Percentiles rank a stretch among this genome's conserved stretches.
These are phyloP conservation scores for Eulemur macaco DNA, from an alignment of 2,113 vertebrate species.

Conservation along the genomic window DNA sequence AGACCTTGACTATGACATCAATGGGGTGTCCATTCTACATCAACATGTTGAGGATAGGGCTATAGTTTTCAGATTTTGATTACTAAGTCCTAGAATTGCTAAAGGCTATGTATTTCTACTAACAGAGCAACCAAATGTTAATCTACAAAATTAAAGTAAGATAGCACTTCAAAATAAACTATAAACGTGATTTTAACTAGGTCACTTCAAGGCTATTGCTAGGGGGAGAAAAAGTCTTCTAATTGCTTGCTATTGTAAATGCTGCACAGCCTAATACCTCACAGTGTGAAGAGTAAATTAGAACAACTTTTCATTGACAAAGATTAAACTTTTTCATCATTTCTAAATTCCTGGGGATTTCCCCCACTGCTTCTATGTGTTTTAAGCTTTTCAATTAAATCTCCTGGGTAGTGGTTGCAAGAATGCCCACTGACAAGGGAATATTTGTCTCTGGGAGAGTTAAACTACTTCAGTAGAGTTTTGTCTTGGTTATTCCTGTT, in stretches of 20 bases:
- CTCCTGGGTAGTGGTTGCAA: conserved; percentile 68
- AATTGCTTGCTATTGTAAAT: conserved; percentile 50
- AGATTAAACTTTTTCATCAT: conserved; percentile 77
- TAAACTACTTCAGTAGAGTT: not conserved
- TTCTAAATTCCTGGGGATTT: conserved; percentile 64
- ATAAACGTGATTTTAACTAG: conserved; percentile 62
- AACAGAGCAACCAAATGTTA: conserved; percentile 56
- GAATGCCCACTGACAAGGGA: conserved; percentile 66
- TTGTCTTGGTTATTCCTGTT: conserved; percentile 27
- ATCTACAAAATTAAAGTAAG: conserved; percentile 52
- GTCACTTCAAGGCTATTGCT: conserved; percentile 56
- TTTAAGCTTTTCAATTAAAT: conserved; percentile 75
- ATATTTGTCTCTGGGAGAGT: conserved; percentile 50
- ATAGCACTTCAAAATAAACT: conserved; percentile 23
- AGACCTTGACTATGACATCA: not conserved
- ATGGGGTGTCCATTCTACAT: not conserved
- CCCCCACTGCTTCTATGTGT: conserved; percentile 61
- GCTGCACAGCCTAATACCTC: conserved; percentile 28
- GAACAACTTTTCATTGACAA: conserved; percentile 75
- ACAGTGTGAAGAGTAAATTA: conserved; percentile 63
- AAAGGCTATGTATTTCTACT: not conserved
- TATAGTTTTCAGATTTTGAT: not conserved
- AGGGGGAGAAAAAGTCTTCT: conserved; percentile 44
- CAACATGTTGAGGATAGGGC: not conserved
- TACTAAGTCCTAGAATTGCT: conserved; percentile 40